Percentiles rank a stretch among this genome's conserved stretches.
phyloP scores from a whole-genome alignment of 2,797 vertebrate genomes.

The Sebastes oblongus region DNA sequence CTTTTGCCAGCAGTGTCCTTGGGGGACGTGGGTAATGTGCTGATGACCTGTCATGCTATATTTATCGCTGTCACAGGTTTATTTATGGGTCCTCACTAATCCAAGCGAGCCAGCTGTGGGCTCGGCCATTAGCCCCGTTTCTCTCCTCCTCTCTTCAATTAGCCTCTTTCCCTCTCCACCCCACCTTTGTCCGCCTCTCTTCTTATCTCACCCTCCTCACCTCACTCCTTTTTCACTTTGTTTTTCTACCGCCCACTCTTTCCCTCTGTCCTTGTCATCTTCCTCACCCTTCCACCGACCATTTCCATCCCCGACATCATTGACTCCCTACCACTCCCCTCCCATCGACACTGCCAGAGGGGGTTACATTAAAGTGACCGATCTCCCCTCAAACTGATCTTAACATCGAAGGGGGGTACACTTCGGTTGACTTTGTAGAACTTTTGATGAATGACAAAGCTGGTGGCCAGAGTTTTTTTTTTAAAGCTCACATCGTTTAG shows the following conservation, averaged over 20 bases:
- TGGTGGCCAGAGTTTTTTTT: constrained; percentile 24
- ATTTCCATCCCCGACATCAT: background rate
- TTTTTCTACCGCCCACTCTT: background rate
- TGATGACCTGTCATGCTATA: constrained; percentile 73
- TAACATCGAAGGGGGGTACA: background rate
- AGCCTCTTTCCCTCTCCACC: constrained; percentile 3
- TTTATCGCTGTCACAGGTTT: constrained; percentile 70
- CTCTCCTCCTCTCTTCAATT: constrained; percentile 28
- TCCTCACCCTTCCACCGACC: constrained; percentile 23
- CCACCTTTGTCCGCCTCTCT: background rate
- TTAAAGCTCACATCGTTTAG: constrained; percentile 14
- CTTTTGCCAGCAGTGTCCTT: constrained; percentile 56
- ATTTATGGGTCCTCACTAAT: constrained; percentile 60
- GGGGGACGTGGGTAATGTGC: constrained; percentile 42
- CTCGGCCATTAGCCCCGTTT: constrained; percentile 42
- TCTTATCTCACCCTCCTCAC: background rate
- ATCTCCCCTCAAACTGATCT: constrained; percentile 34
- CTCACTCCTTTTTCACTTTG: background rate
- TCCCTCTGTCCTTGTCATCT: constrained; percentile 19
- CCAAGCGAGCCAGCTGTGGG: constrained; percentile 32
- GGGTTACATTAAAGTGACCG: constrained; percentile 40
- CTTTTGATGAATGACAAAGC: constrained; percentile 58
- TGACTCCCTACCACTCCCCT: constrained; percentile 9
- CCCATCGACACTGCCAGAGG: constrained; percentile 18
- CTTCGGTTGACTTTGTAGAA: constrained; percentile 64